Percentiles rank a stretch among this genome's conserved stretches.
phyloP scores from a whole-genome alignment of 2,797 vertebrate species.

The Austrolebias charrua region DNA sequence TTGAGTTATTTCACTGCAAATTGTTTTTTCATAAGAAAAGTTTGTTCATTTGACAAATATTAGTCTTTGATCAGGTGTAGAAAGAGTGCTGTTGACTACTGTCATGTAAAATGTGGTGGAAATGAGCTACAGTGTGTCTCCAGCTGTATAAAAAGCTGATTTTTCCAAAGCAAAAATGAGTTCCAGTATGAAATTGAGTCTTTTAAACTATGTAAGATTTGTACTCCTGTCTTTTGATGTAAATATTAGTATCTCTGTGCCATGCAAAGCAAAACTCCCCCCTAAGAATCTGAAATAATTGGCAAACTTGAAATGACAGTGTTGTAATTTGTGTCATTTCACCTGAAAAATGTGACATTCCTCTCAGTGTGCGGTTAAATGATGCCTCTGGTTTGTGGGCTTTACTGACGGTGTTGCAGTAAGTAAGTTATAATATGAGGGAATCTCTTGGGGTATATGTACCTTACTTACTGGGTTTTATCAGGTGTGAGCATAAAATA shows the following conservation, averaged over 20 bases:
- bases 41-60: not conserved
- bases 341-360: slow-evolving; percentile 7
- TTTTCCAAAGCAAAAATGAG: not conserved
- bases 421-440: slow-evolving; percentile 3
- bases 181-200: slow-evolving; percentile 16
- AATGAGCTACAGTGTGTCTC: slow-evolving; percentile 32
- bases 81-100: slow-evolving; percentile 4
- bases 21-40: slow-evolving; percentile 17
- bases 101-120: slow-evolving; percentile 24
- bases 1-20: slow-evolving; percentile 24
- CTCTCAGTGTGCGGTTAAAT: slow-evolving; percentile 1
- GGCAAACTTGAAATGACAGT: slow-evolving; percentile 13
- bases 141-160: slow-evolving; percentile 28
- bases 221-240: slow-evolving; percentile 15
- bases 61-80: not conserved
- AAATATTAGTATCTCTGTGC: slow-evolving; percentile 8
- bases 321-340: slow-evolving; percentile 22
- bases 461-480: slow-evolving; percentile 26
- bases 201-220: slow-evolving; percentile 27
- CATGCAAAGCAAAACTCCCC: slow-evolving; percentile 6
- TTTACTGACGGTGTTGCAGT: slow-evolving; percentile 5
- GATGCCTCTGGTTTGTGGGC: not conserved
- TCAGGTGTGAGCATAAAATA: slow-evolving; percentile 6
- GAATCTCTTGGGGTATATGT: slow-evolving; percentile 20
- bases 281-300: not conserved